Conservation (phyloP, 2,797 vertebrate species). For the Salarias fasciatus region DNA sequence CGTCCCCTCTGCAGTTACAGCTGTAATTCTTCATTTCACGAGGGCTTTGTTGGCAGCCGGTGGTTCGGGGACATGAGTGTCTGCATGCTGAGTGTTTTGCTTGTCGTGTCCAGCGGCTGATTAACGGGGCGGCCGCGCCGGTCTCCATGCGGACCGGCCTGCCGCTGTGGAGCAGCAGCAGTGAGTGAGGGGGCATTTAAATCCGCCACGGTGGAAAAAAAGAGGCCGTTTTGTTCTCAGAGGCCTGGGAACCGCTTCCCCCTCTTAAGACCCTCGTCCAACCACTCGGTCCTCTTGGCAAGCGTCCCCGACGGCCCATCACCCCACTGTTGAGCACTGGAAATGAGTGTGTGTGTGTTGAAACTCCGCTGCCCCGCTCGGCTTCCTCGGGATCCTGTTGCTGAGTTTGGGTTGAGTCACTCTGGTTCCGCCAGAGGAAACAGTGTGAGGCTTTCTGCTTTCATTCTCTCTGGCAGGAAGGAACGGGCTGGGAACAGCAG, state of each 20-base stretch:
- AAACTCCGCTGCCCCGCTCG: slow-evolving; percentile 6
- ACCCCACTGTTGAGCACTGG: slow-evolving; percentile 26
- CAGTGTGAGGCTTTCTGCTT: slow-evolving; percentile 53
- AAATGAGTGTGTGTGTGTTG: slow-evolving; percentile 12
- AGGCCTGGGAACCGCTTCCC: slow-evolving; percentile 73
- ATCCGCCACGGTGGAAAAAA: slow-evolving; percentile 44
- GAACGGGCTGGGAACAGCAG: slow-evolving; percentile 77
- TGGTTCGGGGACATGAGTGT: neutral
- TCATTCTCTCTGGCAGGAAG: slow-evolving; percentile 76
- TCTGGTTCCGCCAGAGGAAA: slow-evolving; percentile 53
- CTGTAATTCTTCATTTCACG: neutral
- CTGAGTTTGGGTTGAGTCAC: slow-evolving; percentile 25
- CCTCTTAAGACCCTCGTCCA: slow-evolving; percentile 55
- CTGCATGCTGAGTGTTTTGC: neutral
- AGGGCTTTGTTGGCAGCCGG: neutral
- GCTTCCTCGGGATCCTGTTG: slow-evolving; percentile 20
- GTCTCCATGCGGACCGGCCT: slow-evolving; percentile 41
- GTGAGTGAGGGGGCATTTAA: slow-evolving; percentile 48
- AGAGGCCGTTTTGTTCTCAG: slow-evolving; percentile 65
- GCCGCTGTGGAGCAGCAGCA: slow-evolving; percentile 19
- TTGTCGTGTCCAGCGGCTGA: slow-evolving; percentile 2
- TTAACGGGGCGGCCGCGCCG: slow-evolving; percentile 3
- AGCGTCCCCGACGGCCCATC: slow-evolving; percentile 42
- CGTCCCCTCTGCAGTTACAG: neutral
- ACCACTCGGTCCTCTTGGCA: slow-evolving; percentile 71